Percentiles rank a stretch among this genome's conserved stretches.
Evolutionary conservation across 2,797 vertebrate species (phyloP).

Genomic region (Poeciliopsis turneri): DNA sequence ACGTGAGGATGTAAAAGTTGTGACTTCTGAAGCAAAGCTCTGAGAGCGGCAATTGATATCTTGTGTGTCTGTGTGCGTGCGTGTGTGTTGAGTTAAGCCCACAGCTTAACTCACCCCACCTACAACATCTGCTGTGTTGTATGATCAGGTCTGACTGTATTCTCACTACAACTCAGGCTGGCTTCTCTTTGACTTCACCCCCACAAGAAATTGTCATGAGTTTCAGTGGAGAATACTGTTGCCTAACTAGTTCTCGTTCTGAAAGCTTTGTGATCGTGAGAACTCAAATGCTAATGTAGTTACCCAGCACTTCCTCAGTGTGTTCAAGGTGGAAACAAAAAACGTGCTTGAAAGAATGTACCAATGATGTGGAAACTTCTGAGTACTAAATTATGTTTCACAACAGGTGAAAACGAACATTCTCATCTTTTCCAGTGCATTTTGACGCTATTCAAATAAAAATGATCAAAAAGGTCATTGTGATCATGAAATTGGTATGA

Average conservation of each 20-base stretch:
- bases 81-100: conserved; percentile 1
- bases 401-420: conserved; percentile 4
- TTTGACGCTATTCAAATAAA: conserved; percentile 20
- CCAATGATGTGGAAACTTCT: conserved; percentile 21
- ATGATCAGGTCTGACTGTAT: conserved; percentile 53
- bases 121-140: conserved; percentile 38
- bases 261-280: conserved; percentile 42
- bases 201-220: conserved; percentile 49
- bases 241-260: conserved; percentile 21
- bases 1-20: conserved; percentile 38
- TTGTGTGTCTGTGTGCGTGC: conserved; percentile 2
- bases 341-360: conserved; percentile 14
- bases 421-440: background rate
- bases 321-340: conserved; percentile 25
- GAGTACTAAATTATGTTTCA: conserved; percentile 14
- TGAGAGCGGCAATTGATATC: conserved; percentile 6
- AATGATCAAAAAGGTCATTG: conserved; percentile 23
- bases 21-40: conserved; percentile 51
- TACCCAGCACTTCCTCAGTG: conserved; percentile 14
- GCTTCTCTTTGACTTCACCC: conserved; percentile 30
- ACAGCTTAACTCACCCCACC: conserved; percentile 46
- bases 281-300: conserved; percentile 37
- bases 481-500: conserved; percentile 30
- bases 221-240: conserved; percentile 50
- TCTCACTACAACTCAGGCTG: conserved; percentile 46